Conservation (phyloP, 2,888 invertebrate genomes). For the Polyommatus icarus region DNA sequence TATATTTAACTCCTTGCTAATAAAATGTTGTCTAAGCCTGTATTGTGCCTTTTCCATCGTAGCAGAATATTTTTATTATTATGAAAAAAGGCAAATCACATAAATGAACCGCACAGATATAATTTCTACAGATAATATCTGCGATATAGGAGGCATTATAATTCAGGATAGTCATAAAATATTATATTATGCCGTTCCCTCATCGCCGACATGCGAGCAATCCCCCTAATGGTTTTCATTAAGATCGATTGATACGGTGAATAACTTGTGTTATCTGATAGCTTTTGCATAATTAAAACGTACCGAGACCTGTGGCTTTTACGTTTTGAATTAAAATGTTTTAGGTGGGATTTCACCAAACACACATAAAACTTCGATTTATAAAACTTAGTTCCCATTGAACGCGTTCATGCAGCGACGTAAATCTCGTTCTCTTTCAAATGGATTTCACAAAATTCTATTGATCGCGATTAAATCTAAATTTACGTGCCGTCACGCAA, state of each 20-base stretch:
- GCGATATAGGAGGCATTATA: neutral
- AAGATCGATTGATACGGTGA: conserved; percentile 18
- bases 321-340: conserved; percentile 14
- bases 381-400: no score
- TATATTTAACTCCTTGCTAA: neutral
- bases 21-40: no score
- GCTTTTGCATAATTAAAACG: conserved; percentile 1
- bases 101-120: neutral
- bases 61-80: neutral
- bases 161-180: conserved; percentile 11
- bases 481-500: no score
- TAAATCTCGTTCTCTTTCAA: no score
- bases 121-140: neutral
- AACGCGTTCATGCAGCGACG: no score
- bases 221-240: conserved; percentile 15
- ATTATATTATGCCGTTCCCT: neutral
- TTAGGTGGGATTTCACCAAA: no score
- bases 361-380: no score
- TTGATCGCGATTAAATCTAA: no score
- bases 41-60: no score
- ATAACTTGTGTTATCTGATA: neutral
- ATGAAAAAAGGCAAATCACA: neutral
- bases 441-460: no score
- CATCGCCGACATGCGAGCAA: neutral
- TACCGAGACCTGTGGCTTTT: neutral